These are phyloP conservation scores for Osmoderma eremita DNA, from an alignment of 2,888 invertebrate species.

Conservation along the genomic window DNA sequence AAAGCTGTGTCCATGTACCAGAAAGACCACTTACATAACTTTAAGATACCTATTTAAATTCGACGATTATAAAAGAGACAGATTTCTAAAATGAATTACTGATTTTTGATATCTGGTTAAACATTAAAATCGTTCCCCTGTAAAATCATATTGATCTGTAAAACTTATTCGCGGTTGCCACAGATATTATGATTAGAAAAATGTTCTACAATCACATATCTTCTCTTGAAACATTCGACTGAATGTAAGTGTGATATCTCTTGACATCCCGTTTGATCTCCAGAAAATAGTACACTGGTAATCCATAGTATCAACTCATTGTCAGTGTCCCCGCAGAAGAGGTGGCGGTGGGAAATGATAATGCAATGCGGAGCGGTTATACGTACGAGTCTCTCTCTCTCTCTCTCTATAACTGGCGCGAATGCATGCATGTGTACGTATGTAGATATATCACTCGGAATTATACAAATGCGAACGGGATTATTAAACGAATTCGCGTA, in stretches of 20 bases:
- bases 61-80: no score
- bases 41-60: no score
- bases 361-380: constrained; percentile 13
- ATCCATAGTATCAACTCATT: no score
- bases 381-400: constrained; percentile 12
- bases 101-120: no score
- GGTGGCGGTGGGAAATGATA: constrained; percentile 1
- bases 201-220: constrained; percentile 52
- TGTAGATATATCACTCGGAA: constrained; percentile 48
- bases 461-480: constrained; percentile 48
- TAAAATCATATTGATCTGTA: no score
- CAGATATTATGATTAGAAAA: constrained; percentile 43
- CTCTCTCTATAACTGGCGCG: constrained; percentile 1
- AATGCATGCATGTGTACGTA: constrained; percentile 28
- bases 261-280: background rate
- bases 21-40: no score
- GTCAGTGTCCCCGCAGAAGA: no score
- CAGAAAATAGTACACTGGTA: background rate
- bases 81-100: no score
- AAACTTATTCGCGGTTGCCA: no score
- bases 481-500: constrained; percentile 42
- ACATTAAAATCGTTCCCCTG: no score
- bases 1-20: no score
- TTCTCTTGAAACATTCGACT: constrained; percentile 44
- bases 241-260: background rate